phyloP scores from a whole-genome alignment of 2,797 vertebrate genomes.

The Mastacembelus armatus region DNA sequence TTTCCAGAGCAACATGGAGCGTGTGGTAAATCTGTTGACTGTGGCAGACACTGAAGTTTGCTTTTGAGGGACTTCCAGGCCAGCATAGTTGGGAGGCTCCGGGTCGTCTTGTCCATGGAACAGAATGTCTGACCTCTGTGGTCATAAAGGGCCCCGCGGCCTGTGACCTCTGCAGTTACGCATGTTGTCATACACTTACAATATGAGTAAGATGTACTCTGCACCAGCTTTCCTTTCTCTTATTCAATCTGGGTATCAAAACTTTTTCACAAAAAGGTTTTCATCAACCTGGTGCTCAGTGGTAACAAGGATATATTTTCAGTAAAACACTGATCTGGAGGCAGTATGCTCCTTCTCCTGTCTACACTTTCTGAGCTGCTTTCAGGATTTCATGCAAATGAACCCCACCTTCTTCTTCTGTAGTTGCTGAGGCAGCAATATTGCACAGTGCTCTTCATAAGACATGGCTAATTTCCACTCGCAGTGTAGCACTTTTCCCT shows the following conservation, averaged over 20 bases:
- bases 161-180: constrained; percentile 35
- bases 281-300: constrained; percentile 41
- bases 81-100: constrained; percentile 62
- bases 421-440: constrained; percentile 45
- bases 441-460: constrained; percentile 28
- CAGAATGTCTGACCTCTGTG: constrained; percentile 55
- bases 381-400: constrained; percentile 7
- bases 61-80: constrained; percentile 70
- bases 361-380: constrained; percentile 9
- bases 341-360: not conserved
- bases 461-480: constrained; percentile 48
- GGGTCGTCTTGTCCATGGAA: constrained; percentile 57
- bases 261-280: constrained; percentile 58
- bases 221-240: not conserved
- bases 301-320: constrained; percentile 23
- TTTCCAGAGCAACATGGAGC: constrained; percentile 70
- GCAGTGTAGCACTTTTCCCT: constrained; percentile 40
- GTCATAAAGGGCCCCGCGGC: constrained; percentile 36
- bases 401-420: constrained; percentile 19
- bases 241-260: too few relatives aligned
- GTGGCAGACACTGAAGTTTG: constrained; percentile 59
- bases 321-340: not conserved
- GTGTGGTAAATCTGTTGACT: constrained; percentile 70
- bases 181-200: constrained; percentile 2
- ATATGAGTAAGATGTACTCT: constrained; percentile 8